These are phyloP conservation scores for Lepisosteus oculatus DNA, from an alignment of 2,113 vertebrate genomes.

Conservation along the genomic window DNA sequence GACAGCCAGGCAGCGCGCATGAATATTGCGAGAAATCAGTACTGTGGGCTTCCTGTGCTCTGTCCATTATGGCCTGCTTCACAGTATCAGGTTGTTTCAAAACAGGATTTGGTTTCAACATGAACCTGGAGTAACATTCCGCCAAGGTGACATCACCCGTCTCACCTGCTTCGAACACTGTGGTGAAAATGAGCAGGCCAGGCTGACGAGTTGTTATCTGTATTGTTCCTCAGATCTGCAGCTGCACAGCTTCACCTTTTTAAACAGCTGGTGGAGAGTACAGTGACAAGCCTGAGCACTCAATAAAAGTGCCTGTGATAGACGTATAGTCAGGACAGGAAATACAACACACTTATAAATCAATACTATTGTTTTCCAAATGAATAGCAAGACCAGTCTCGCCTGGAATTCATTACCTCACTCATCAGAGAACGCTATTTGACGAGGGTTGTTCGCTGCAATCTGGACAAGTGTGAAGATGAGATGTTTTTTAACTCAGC, in stretches of 20 bases:
- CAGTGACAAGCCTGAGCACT: conserved; percentile 45
- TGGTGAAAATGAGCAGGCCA: not conserved
- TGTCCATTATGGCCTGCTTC: not conserved
- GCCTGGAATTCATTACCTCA: conserved; percentile 57
- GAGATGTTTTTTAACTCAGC: conserved; percentile 11
- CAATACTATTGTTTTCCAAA: conserved; percentile 57
- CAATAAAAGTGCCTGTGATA: conserved; percentile 49
- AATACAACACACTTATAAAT: conserved; percentile 57
- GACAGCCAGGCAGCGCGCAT: no score
- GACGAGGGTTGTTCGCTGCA: conserved; percentile 24
- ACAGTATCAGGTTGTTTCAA: conserved; percentile 11
- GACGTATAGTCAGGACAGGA: conserved; percentile 55
- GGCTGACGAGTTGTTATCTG: conserved; percentile 4
- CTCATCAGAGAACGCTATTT: conserved; percentile 48
- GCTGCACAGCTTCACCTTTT: conserved; percentile 43
- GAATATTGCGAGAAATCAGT: not conserved
- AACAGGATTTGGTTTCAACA: conserved; percentile 26
- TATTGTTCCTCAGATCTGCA: conserved; percentile 3
- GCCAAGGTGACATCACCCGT: conserved; percentile 28
- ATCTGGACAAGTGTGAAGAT: conserved; percentile 32
- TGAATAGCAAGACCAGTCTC: conserved; percentile 46
- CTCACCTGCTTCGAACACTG: conserved; percentile 33
- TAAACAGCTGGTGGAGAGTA: conserved; percentile 38
- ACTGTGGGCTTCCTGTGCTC: conserved; percentile 22
- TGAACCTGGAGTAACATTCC: conserved; percentile 32